Evolutionary conservation across 2,797 vertebrate genomes (phyloP).

Genomic region (Peromyscus melanophrys): DNA sequence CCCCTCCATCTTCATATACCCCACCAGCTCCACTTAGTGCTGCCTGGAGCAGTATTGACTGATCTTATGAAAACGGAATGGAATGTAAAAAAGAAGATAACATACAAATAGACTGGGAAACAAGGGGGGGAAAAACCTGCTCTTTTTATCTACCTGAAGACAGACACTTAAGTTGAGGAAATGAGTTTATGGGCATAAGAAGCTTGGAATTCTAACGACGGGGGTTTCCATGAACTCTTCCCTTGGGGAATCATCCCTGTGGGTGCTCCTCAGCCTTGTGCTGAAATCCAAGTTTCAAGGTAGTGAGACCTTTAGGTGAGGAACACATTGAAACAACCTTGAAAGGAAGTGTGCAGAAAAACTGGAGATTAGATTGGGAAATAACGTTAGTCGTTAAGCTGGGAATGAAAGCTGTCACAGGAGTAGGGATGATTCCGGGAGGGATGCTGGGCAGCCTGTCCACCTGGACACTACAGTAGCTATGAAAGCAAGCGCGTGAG

Average conservation of each 20-base stretch:
- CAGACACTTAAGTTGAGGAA: background rate
- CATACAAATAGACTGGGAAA: background rate
- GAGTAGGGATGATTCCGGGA: background rate
- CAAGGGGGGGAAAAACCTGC: background rate
- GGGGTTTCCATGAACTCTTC: background rate
- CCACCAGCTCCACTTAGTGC: background rate
- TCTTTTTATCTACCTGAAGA: background rate
- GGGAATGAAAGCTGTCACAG: background rate
- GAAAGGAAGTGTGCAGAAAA: background rate
- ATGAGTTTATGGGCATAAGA: background rate
- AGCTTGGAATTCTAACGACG: background rate
- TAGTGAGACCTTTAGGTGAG: background rate
- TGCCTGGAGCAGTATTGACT: background rate
- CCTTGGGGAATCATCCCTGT: background rate
- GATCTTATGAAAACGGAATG: background rate
- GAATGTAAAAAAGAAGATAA: background rate
- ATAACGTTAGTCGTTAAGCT: background rate
- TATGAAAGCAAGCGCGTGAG: background rate
- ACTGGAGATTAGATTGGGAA: background rate
- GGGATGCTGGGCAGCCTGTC: background rate
- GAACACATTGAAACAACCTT: background rate
- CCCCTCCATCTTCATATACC: background rate
- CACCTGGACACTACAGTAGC: background rate
- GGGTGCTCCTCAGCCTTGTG: background rate
- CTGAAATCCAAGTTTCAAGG: background rate